A percentile compares a stretch with the other conserved stretches of the same genome.
Conservation (phyloP, 2,888 invertebrate species). For the Barypeithes pellucidus region DNA sequence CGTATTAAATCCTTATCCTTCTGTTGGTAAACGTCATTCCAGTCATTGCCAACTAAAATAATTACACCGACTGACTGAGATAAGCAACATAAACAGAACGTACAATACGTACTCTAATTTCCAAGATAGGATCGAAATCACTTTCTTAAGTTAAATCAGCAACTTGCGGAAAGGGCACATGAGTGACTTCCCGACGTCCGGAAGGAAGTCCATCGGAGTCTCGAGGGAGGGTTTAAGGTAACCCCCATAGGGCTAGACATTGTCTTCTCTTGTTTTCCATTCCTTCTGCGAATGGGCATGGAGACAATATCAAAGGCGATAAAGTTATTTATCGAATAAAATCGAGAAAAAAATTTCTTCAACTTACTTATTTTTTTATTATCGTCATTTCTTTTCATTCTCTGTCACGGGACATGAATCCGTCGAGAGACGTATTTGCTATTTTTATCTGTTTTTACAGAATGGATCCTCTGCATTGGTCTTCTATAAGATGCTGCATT, state of each 20-base stretch:
- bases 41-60: background rate
- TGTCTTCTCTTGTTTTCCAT: conserved; percentile 67
- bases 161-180: conserved; percentile 65
- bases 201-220: conserved; percentile 69
- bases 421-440: too few relatives aligned
- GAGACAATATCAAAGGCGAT: background rate
- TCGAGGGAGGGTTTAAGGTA: conserved; percentile 67
- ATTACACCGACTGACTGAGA: conserved; percentile 8
- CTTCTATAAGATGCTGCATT: too few relatives aligned
- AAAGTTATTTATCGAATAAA: too few relatives aligned
- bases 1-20: background rate
- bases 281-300: conserved; percentile 7
- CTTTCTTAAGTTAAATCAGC: conserved; percentile 30
- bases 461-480: too few relatives aligned
- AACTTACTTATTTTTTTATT: too few relatives aligned
- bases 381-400: too few relatives aligned
- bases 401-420: too few relatives aligned
- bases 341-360: too few relatives aligned
- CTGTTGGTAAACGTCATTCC: background rate
- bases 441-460: too few relatives aligned
- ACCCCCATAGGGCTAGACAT: conserved; percentile 66
- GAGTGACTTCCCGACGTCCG: conserved; percentile 65
- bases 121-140: conserved; percentile 36
- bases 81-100: conserved; percentile 18
- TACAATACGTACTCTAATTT: conserved; percentile 19